phyloP scores from a whole-genome alignment of 2,888 invertebrate genomes.

The Drosophila neutralis region DNA sequence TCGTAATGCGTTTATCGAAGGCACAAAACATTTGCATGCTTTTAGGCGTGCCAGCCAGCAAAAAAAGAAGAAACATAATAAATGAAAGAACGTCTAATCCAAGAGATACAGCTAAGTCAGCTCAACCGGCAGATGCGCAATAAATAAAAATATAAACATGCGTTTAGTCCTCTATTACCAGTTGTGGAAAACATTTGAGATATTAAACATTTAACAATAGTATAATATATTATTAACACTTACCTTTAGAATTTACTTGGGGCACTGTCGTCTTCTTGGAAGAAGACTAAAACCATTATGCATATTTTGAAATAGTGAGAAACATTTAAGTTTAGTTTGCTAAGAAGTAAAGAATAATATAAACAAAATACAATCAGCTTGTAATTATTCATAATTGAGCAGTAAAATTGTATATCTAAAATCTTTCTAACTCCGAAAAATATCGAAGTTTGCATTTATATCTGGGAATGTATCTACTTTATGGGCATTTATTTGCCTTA shows the following conservation, averaged over 20 bases:
- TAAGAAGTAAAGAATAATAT: neutral
- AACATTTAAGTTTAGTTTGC: too few relatives aligned
- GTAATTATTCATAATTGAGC: neutral
- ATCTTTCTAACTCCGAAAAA: fast-evolving
- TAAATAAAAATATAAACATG: neutral
- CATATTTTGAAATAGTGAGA: neutral
- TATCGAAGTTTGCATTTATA: neutral
- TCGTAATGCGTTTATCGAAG: conserved; percentile 52
- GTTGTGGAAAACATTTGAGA: neutral
- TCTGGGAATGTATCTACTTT: neutral
- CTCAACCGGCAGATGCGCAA: neutral
- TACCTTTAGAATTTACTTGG: neutral
- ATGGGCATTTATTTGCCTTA: neutral
- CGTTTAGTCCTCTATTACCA: neutral
- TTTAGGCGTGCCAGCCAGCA: conserved; percentile 13
- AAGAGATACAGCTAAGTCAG: neutral
- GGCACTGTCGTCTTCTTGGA: neutral
- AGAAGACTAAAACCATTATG: neutral
- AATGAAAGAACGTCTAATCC: neutral
- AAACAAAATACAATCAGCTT: neutral
- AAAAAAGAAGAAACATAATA: neutral
- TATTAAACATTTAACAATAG: neutral
- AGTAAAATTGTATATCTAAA: neutral
- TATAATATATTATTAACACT: neutral
- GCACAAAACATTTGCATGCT: conserved; percentile 35